Base-by-base conservation (phyloP, 92 coral and sea anemone genomes). In the Bergia sp. region DNA sequence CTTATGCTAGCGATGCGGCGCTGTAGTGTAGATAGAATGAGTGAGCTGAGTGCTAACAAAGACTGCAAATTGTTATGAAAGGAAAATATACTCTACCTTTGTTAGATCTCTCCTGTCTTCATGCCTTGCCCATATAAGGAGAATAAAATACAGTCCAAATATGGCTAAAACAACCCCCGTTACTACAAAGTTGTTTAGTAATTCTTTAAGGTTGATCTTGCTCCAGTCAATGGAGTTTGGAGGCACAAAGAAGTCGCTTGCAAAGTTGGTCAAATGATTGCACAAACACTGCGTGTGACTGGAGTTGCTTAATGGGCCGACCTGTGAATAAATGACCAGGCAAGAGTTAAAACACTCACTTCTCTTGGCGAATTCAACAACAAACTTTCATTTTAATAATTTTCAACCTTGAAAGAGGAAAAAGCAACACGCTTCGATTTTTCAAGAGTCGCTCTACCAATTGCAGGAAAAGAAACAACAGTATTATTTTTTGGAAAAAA, bases 221-320 rank as follows among this genome's bases (percentile, higher is more conserved):
- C 92, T 82, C 96, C 96, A 96, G 87, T 96, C 98, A 80, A 96
- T 96, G 36, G 76, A 89, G 86, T 96, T 96, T 49, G 98, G 98
- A 23, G 96, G 92, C 64, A 94, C 96, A 57, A 96, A 92, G 89
- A 96, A 96, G 75, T 95, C 96, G 67, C 96, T 92, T 36, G 96
- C 98, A 74, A 96, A 91, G 23, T 94, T 89, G 43, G 98, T 94
- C 57, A 95, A 86, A 82, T 96, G 98, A 53, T 92, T 94, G 55
- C 98, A 96, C 55, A 94, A 89, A 71, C 96, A 96, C 42, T 96
- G 98, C 5, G 96, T 94, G 91, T 87, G 93, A 8, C 91, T 94
- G 45, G 92, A 89, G 85, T 89, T 94, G 36, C 94, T 85, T 61
- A 89, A 79, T 1, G 94, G 94, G 23, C 98, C 98, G 16, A 91